Evolutionary conservation across 2,888 invertebrate genomes (phyloP).

Genomic region (Stenoptilia bipunctidactyla): DNA sequence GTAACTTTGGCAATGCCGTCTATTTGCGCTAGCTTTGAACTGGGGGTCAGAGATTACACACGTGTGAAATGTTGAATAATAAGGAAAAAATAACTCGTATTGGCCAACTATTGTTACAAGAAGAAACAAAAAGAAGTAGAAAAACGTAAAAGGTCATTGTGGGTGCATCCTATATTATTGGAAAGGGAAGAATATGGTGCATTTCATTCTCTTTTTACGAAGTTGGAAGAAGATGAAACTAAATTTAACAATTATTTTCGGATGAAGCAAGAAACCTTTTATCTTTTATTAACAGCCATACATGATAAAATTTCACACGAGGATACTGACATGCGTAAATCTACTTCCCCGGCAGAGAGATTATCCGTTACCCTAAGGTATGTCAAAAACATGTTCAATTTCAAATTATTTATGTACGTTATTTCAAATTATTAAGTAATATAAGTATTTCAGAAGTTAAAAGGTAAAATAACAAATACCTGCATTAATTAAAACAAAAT

Average conservation of each 20-base stretch:
- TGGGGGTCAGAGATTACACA: too few species aligned
- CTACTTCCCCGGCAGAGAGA: conserved; percentile 19
- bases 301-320: conserved; percentile 17
- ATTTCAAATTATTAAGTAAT: background rate
- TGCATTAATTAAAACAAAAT: conserved; percentile 18
- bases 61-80: too few species aligned
- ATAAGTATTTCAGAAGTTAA: background rate
- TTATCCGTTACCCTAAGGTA: conserved; percentile 15
- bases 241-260: conserved; percentile 20
- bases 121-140: conserved; percentile 20
- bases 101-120: conserved; percentile 4
- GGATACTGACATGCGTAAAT: conserved; percentile 19
- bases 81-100: too few species aligned
- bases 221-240: conserved; percentile 20
- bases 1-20: background rate
- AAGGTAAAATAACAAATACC: conserved; percentile 6
- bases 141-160: conserved; percentile 21
- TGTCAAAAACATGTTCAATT: conserved; percentile 11
- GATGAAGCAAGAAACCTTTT: conserved; percentile 18
- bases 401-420: background rate
- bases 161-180: conserved; percentile 22
- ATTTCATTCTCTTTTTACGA: conserved; percentile 18
- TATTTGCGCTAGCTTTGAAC: too few species aligned
- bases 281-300: conserved; percentile 17
- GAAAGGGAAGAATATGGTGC: conserved; percentile 20